phyloP scores from a whole-genome alignment of 2,888 invertebrate genomes.

The Polydrusus cervinus region DNA sequence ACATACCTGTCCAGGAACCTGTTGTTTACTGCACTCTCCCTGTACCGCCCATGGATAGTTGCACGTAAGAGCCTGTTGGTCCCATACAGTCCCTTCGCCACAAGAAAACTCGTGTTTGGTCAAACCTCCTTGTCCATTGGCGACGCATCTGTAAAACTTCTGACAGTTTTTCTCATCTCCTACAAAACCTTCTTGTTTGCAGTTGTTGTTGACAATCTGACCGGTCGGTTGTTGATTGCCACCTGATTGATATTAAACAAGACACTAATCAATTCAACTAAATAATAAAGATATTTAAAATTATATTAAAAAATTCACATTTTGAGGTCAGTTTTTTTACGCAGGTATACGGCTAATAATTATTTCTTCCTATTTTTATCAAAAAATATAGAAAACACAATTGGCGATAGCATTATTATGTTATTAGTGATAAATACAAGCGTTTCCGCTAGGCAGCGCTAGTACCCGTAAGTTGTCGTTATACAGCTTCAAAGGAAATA shows the following conservation, averaged over 20 bases:
- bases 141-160: slow-evolving; percentile 86
- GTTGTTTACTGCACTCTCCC: slow-evolving; percentile 57
- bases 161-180: slow-evolving; percentile 81
- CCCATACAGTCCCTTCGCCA: slow-evolving; percentile 86
- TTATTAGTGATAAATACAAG: too few species aligned
- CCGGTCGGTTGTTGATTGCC: slow-evolving; percentile 49
- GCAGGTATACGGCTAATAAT: too few species aligned
- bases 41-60: slow-evolving; percentile 80
- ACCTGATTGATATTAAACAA: background rate
- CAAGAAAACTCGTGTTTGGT: slow-evolving; percentile 82
- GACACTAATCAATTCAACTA: background rate
- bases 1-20: slow-evolving; percentile 26
- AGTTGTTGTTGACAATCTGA: slow-evolving; percentile 53
- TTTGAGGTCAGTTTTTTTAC: too few species aligned
- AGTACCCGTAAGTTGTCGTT: too few species aligned
- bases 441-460: too few species aligned
- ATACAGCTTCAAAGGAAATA: too few species aligned
- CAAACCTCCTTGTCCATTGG: slow-evolving; percentile 75
- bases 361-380: too few species aligned
- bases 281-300: background rate
- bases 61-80: slow-evolving; percentile 79
- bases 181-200: slow-evolving; percentile 80
- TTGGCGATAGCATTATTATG: too few species aligned
- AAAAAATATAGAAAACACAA: too few species aligned
- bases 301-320: too few species aligned